Evolutionary conservation across 2,113 vertebrate genomes (phyloP).

Genomic region (Sceloporus tristichus): DNA sequence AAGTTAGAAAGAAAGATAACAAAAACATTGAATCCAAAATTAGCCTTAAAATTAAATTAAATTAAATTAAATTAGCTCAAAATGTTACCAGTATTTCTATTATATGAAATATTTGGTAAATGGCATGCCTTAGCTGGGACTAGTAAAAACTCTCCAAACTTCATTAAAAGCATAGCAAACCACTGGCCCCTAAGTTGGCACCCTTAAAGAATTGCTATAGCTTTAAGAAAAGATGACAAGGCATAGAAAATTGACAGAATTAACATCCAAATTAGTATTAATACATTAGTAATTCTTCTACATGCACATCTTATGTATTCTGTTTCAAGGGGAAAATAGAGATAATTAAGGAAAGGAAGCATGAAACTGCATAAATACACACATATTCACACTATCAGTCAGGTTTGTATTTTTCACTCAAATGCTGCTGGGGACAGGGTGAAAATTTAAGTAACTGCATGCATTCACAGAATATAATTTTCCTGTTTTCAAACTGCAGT

Average conservation of each 20-base stretch:
- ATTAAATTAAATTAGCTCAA: too few species aligned
- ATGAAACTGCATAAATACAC: background rate
- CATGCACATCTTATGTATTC: background rate
- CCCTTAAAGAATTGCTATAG: background rate
- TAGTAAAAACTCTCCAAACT: background rate
- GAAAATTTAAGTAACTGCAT: slow-evolving; percentile 35
- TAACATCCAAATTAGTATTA: background rate
- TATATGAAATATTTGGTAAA: background rate
- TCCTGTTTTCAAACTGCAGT: slow-evolving; percentile 21
- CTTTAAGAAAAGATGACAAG: background rate
- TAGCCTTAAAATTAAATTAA: background rate
- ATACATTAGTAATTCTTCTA: too few species aligned
- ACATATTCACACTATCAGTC: background rate
- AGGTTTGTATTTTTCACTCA: background rate
- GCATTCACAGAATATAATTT: slow-evolving; percentile 48
- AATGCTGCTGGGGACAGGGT: fast-evolving
- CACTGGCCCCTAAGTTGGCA: background rate
- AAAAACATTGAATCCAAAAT: background rate
- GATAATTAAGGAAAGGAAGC: background rate
- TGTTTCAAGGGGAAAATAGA: background rate
- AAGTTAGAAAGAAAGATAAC: background rate
- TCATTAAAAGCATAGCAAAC: background rate
- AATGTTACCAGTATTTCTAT: too few species aligned
- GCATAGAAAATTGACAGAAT: background rate
- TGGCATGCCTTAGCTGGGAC: background rate